These are phyloP conservation scores for Calliopsis andreniformis DNA, from an alignment of 1,140 invertebrate species.

Conservation along the genomic window DNA sequence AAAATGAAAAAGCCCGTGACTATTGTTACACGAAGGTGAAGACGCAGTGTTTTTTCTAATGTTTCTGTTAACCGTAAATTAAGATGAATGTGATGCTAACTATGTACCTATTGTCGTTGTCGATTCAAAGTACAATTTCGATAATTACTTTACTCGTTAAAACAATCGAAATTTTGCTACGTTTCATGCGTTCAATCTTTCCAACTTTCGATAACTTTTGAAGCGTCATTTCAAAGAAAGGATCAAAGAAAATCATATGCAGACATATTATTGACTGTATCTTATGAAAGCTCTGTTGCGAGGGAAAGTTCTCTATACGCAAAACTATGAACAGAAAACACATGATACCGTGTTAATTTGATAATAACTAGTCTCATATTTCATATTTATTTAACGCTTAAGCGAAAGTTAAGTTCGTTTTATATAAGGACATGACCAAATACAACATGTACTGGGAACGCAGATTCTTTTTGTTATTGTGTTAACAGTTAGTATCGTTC, in stretches of 20 bases:
- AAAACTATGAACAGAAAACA: slow-evolving; percentile 32
- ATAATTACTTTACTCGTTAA: background rate
- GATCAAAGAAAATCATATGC: slow-evolving; percentile 12
- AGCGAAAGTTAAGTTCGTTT: slow-evolving; percentile 52
- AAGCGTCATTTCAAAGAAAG: no score
- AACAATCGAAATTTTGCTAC: background rate
- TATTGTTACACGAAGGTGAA: no score
- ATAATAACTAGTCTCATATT: slow-evolving; percentile 75
- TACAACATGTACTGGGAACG: slow-evolving; percentile 67
- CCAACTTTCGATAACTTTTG: no score
- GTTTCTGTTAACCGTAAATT: no score
- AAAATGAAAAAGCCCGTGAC: slow-evolving; percentile 15
- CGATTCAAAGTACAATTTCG: background rate
- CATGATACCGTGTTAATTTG: slow-evolving; percentile 59
- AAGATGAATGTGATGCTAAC: slow-evolving; percentile 9
- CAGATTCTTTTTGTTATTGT: slow-evolving; percentile 51
- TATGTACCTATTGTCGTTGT: slow-evolving; percentile 25
- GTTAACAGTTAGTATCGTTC: slow-evolving; percentile 53
- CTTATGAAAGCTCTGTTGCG: slow-evolving; percentile 34
- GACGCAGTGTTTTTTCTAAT: background rate
- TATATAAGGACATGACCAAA: slow-evolving; percentile 68
- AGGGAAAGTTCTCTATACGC: slow-evolving; percentile 29
- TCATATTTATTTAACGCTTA: slow-evolving; percentile 66
- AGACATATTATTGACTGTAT: slow-evolving; percentile 33
- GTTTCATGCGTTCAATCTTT: background rate